A percentile compares a stretch with the other conserved stretches of the same genome.
Evolutionary conservation across 1,140 invertebrate species (phyloP).

Genomic region (Patella vulgata): DNA sequence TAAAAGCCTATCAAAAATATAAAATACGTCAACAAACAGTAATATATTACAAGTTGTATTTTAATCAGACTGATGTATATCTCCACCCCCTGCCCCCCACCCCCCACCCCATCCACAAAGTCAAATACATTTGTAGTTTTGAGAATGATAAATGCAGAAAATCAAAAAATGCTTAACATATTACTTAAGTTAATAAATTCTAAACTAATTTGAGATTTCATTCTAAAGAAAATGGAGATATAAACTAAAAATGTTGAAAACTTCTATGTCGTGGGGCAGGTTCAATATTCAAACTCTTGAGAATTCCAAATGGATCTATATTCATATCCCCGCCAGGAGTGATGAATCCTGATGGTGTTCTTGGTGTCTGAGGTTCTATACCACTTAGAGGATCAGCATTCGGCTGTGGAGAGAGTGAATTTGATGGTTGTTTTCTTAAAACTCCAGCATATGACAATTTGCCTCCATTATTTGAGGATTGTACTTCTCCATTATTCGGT

Average conservation of each 20-base stretch:
- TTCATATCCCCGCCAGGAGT: conserved; percentile 50
- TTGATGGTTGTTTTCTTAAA: conserved; percentile 28
- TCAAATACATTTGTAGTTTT: too few species aligned
- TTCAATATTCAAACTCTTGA: conserved; percentile 61
- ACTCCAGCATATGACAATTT: conserved; percentile 46
- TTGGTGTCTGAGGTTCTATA: conserved; percentile 54
- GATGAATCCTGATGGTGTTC: conserved; percentile 56
- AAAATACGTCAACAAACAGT: too few species aligned
- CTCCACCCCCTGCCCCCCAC: too few species aligned
- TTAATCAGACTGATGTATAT: too few species aligned
- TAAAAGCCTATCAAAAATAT: too few species aligned
- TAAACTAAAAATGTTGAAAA: conserved; percentile 30
- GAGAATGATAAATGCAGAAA: too few species aligned
- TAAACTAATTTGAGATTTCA: too few species aligned
- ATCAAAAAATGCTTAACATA: too few species aligned
- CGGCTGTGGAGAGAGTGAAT: conserved; percentile 3
- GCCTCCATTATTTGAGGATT: conserved; percentile 16
- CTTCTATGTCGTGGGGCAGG: conserved; percentile 37
- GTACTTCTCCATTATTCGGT: not conserved
- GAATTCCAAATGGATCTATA: conserved; percentile 56
- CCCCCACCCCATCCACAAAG: too few species aligned
- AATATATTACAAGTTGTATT: too few species aligned
- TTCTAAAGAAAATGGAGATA: too few species aligned
- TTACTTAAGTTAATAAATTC: too few species aligned
- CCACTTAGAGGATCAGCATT: conserved; percentile 21